phyloP scores from a whole-genome alignment of 92 coral and sea anemone species.

The Heliopora coerulea region DNA sequence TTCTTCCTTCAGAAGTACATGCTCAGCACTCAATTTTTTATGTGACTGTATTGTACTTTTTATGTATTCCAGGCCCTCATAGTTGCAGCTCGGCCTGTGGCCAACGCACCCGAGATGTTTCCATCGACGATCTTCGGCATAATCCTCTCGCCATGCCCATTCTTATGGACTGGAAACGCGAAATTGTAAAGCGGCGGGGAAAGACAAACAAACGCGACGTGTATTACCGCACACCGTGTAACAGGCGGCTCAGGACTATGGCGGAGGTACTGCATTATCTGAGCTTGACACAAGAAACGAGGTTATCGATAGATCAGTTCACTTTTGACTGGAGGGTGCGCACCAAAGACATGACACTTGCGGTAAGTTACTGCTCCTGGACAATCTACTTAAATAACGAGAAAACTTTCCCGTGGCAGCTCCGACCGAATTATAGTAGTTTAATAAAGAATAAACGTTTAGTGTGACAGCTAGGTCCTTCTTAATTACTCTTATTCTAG shows the following conservation, averaged over 20 bases:
- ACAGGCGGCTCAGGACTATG: conserved; percentile 78
- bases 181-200: conserved; percentile 66
- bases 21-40: too few species aligned
- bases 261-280: neutral
- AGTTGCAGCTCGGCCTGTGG: conserved; percentile 66
- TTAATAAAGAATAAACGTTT: too few species aligned
- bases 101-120: conserved; percentile 27
- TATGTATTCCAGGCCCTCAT: conserved; percentile 68
- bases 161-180: conserved; percentile 87
- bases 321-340: conserved; percentile 60
- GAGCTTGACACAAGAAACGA: conserved; percentile 54
- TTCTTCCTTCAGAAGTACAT: too few species aligned
- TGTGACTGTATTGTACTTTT: too few species aligned
- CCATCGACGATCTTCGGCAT: conserved; percentile 59
- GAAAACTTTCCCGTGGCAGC: too few species aligned
- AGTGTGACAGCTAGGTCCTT: too few species aligned
- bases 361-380: too few species aligned
- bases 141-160: conserved; percentile 79
- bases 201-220: conserved; percentile 65
- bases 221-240: conserved; percentile 90
- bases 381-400: too few species aligned
- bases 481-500: too few species aligned
- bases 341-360: neutral
- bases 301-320: conserved; percentile 86
- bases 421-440: too few species aligned